These are phyloP conservation scores for Linyphia triangularis DNA, from an alignment of 2,888 invertebrate species.

Conservation along the genomic window DNA sequence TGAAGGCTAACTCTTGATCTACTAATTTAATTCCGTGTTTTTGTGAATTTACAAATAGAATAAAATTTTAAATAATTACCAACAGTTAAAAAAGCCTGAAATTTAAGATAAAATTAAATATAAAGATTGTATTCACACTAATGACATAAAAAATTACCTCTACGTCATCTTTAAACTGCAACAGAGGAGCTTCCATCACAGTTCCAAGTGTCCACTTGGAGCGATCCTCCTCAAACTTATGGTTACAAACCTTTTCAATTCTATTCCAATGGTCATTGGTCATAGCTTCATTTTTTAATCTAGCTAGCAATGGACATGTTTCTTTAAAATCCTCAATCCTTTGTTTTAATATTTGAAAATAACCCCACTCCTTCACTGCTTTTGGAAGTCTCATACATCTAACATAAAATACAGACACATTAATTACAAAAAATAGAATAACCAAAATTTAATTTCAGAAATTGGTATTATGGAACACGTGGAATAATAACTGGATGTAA, in stretches of 20 bases:
- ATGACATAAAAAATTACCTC: conserved; percentile 86
- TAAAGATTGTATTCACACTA: too few relatives aligned
- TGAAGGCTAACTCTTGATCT: too few relatives aligned
- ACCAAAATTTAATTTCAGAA: too few relatives aligned
- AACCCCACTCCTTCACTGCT: conserved; percentile 93
- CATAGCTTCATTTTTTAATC: conserved; percentile 94
- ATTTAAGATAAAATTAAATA: too few relatives aligned
- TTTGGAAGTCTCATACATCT: conserved; percentile 91
- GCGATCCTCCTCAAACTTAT: conserved; percentile 88
- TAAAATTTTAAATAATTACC: too few relatives aligned
- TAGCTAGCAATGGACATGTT: conserved; percentile 89
- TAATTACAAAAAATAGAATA: too few relatives aligned
- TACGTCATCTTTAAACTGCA: conserved; percentile 91
- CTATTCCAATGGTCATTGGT: conserved; percentile 89
- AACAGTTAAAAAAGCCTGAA: too few relatives aligned
- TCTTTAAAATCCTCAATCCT: conserved; percentile 95
- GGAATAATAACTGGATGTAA: too few relatives aligned
- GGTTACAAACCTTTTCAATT: conserved; percentile 83
- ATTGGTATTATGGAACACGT: too few relatives aligned
- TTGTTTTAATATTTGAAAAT: conserved; percentile 89
- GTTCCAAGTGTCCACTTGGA: conserved; percentile 88
- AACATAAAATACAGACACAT: conserved; percentile 8
- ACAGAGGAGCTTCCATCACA: conserved; percentile 90
- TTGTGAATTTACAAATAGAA: too few relatives aligned
- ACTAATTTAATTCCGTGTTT: too few relatives aligned